phyloP scores from a whole-genome alignment of 2,113 vertebrate species.

The Pollachius pollachius region DNA sequence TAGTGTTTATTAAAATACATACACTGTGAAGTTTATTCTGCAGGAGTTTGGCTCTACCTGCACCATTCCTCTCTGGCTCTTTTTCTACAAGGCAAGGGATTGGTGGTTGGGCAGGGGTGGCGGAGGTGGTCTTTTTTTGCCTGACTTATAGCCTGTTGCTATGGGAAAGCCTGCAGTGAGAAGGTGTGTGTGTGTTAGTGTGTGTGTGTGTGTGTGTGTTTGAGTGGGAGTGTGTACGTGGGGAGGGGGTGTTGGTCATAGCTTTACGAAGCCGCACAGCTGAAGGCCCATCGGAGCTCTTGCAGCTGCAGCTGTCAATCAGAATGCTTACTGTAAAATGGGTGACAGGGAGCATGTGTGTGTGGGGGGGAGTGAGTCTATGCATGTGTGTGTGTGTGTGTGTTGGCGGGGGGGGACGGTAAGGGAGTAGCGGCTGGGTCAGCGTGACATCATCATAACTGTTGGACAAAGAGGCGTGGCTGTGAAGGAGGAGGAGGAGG shows the following conservation, averaged over 20 bases:
- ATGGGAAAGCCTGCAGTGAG: slow-evolving; percentile 52
- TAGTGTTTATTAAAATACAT: too few species aligned
- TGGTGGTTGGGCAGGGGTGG: slow-evolving; percentile 25
- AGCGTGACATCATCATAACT: slow-evolving; percentile 54
- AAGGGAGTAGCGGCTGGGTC: slow-evolving; percentile 40
- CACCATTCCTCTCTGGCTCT: background rate
- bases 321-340: slow-evolving; percentile 70
- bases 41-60: slow-evolving; percentile 10
- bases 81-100: background rate
- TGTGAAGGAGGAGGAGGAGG: slow-evolving; percentile 19
- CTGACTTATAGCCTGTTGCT: slow-evolving; percentile 77
- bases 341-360: slow-evolving; percentile 27
- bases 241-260: slow-evolving; percentile 47
- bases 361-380: slow-evolving; percentile 34
- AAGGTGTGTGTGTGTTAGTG: slow-evolving; percentile 10
- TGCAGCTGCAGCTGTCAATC: slow-evolving; percentile 77
- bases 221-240: too few species aligned
- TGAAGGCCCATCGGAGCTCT: slow-evolving; percentile 62
- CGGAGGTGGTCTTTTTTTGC: slow-evolving; percentile 73
- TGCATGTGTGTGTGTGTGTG: slow-evolving; percentile 14
- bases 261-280: slow-evolving; percentile 74
- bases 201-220: too few species aligned
- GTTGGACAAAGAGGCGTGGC: slow-evolving; percentile 27
- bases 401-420: slow-evolving; percentile 18
- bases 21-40: background rate